Percentiles rank a stretch among this genome's conserved stretches.
Evolutionary conservation across 2,797 vertebrate species (phyloP).

Genomic region (Cuculus canorus): DNA sequence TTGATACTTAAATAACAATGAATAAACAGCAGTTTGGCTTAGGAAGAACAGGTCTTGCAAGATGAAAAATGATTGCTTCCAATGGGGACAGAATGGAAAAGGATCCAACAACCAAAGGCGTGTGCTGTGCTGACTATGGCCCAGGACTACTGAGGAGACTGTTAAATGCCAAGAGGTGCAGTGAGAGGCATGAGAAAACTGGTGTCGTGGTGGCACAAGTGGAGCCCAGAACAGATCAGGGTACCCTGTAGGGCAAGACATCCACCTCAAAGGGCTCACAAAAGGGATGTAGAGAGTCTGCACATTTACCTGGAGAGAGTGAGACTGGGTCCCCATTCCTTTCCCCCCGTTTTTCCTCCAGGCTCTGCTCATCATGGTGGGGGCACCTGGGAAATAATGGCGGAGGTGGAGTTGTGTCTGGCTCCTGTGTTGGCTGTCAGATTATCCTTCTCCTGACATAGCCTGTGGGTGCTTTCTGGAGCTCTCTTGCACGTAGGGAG

Average conservation of each 20-base stretch:
- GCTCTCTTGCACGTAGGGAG: neutral
- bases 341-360: neutral
- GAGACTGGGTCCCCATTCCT: neutral
- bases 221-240: neutral
- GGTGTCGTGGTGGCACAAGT: neutral
- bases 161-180: neutral
- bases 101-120: neutral
- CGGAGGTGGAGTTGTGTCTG: neutral
- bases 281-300: neutral
- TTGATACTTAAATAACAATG: neutral
- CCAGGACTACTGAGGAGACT: neutral
- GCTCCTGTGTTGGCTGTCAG: neutral
- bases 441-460: neutral
- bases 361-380: neutral
- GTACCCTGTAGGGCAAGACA: accelerated
- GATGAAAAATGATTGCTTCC: neutral
- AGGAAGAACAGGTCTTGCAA: neutral
- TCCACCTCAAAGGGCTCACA: neutral
- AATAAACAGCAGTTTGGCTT: neutral
- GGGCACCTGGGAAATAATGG: neutral
- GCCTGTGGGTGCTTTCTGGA: neutral
- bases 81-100: neutral
- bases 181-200: neutral
- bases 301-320: neutral
- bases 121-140: neutral